Base-by-base conservation (phyloP, 2,113 vertebrate genomes). In the Indicator maculatus region DNA sequence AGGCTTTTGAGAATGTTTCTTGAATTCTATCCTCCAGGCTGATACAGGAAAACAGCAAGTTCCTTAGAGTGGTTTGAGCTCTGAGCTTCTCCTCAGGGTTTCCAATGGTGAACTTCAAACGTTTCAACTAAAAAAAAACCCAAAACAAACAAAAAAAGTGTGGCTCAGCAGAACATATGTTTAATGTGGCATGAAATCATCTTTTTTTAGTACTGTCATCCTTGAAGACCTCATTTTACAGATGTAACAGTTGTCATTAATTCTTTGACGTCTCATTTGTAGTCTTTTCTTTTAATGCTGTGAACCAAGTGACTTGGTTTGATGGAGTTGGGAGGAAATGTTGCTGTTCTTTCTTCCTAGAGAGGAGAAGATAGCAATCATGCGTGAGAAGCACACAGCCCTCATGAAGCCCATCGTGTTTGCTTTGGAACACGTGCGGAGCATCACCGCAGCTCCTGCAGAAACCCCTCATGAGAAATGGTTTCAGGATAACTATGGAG, bases 391-490 rank as follows among this genome's bases (percentile, higher is more conserved):
- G 96, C 99, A 99, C 91, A 99, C 99, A 0, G 99, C 99, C 59
- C 95, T 99, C 53, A 99, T 99, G 99, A 99, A 99, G 53, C 99
- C 99, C 4, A 98, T 99, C 45, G 99, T 99, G 23, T 99, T 99
- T 94, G 99, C 99, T 30, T 82, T 99, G 98, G 99, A 99, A 61
- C 99, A 99, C 0, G 99, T 99, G 8, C 98, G 98, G 93, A 99
- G 98, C 95, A 99, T 99, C 96, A 99, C 99, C 1, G 98, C 98
- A 1, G 98, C 99, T 53, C 96, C 98, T 27, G 98, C 99, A 3
- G 99, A 99, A 93, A 99, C 99, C 0, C 99, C 99, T 3, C 99
- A 99, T 26, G 99, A 99, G 93, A 99, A 99, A 7, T 99, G 99
- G 99, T 99, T 99, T 96, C 99, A 99, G 97, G 98, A 99, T 93